phyloP scores from a whole-genome alignment of 2,797 vertebrate species.

The Emys orbicularis region DNA sequence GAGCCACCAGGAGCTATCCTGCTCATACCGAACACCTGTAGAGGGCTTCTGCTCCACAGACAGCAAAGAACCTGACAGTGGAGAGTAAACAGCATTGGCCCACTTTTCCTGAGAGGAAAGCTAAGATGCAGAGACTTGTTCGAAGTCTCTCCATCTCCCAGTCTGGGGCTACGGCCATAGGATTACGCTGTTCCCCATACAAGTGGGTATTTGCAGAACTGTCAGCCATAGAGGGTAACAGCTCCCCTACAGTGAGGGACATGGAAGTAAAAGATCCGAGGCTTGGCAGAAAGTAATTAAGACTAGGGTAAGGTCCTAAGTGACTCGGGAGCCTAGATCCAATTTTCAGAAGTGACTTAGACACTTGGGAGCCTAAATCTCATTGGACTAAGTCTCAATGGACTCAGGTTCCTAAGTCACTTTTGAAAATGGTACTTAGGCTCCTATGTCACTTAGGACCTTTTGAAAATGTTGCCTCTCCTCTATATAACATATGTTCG shows the following conservation, averaged over 20 bases:
- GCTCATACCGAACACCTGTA: background rate
- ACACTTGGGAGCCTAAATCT: background rate
- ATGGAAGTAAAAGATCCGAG: background rate
- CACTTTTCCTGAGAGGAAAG: background rate
- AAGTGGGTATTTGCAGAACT: background rate
- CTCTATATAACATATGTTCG: background rate
- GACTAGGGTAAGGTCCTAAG: background rate
- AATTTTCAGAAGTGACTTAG: background rate
- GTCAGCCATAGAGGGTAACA: background rate
- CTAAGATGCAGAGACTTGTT: background rate
- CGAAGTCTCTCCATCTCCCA: background rate
- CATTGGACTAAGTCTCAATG: background rate
- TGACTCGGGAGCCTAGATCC: rapidly evolving
- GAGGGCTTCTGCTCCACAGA: background rate
- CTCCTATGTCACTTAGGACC: background rate
- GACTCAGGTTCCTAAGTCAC: background rate
- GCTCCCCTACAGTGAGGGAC: background rate
- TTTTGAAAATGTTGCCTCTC: background rate
- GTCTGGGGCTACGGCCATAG: background rate
- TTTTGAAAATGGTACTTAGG: background rate
- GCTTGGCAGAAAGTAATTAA: background rate
- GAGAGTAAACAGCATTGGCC: background rate
- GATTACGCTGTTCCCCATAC: background rate
- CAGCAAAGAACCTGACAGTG: background rate
- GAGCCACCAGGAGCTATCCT: background rate